Evolutionary conservation across 2,113 vertebrate genomes (phyloP).

Genomic region (Caranx melampygus): DNA sequence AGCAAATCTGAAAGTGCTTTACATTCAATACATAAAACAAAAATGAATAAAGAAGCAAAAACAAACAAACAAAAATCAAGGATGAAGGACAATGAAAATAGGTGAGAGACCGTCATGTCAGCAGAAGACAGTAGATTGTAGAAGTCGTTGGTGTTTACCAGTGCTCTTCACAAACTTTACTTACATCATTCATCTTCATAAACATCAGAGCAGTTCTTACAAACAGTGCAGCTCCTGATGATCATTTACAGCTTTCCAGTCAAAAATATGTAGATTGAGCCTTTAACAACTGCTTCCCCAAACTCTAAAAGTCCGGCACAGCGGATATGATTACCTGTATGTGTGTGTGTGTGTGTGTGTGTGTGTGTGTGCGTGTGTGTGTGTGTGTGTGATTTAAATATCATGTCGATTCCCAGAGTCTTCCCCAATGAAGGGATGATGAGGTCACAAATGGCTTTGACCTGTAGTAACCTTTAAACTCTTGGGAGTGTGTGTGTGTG

Average conservation of each 20-base stretch:
- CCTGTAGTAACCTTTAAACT: conserved; percentile 44
- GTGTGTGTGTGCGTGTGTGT: conserved; percentile 1
- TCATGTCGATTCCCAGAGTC: conserved; percentile 6
- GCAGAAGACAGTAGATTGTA: too few relatives aligned
- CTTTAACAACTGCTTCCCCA: background rate
- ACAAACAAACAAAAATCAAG: too few relatives aligned
- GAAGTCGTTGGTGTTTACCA: too few relatives aligned
- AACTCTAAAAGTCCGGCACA: background rate
- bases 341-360: too few relatives aligned
- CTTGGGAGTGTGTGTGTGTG: conserved; percentile 10
- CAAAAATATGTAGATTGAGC: background rate
- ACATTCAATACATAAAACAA: too few relatives aligned
- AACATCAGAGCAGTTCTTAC: too few relatives aligned
- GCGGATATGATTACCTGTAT: background rate
- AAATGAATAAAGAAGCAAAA: too few relatives aligned
- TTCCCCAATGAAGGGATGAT: conserved; percentile 20
- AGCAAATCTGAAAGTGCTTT: background rate
- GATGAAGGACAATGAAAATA: too few relatives aligned
- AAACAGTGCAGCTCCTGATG: too few relatives aligned
- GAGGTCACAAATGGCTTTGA: conserved; percentile 38
- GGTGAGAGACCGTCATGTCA: too few relatives aligned
- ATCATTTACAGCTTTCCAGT: background rate
- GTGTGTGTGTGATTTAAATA: conserved; percentile 41
- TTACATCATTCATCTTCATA: too few relatives aligned
- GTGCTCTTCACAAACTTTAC: too few relatives aligned